A percentile compares a stretch with the other conserved stretches of the same genome.
Evolutionary conservation across 2,797 vertebrate genomes (phyloP).

Genomic region (Lophius americanus): DNA sequence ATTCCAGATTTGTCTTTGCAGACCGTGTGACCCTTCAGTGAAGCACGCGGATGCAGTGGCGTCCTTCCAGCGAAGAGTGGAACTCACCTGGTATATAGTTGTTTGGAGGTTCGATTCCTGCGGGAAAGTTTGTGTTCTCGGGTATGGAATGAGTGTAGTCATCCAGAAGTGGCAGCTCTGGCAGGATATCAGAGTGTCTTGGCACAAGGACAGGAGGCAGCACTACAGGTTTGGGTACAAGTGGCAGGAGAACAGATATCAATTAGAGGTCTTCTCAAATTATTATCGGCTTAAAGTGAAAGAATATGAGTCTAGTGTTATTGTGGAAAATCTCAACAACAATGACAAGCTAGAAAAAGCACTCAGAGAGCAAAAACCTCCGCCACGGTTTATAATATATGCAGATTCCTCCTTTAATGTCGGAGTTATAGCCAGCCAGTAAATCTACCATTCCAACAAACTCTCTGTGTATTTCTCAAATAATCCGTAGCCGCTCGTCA

Average conservation of each 20-base stretch:
- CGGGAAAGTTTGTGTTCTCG: conserved; percentile 99
- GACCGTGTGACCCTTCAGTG: not conserved
- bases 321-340: not conserved
- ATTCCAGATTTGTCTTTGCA: not conserved
- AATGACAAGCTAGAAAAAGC: not conserved
- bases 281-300: not conserved
- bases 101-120: conserved; percentile 97
- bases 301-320: not conserved
- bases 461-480: too few relatives aligned
- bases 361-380: conserved; percentile 4
- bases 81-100: conserved; percentile 98
- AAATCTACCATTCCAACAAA: too few relatives aligned
- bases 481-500: too few relatives aligned
- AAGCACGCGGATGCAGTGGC: not conserved
- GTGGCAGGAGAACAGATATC: conserved; percentile 13
- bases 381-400: too few relatives aligned
- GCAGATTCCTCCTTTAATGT: too few relatives aligned
- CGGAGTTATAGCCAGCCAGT: too few relatives aligned
- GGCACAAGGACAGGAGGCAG: conserved; percentile 98
- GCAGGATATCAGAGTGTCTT: conserved; percentile 96
- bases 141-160: conserved; percentile 99
- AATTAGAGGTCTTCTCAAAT: not conserved
- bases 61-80: not conserved
- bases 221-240: conserved; percentile 75
- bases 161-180: conserved; percentile 94